A percentile compares a stretch with the other conserved stretches of the same genome.
Conservation (phyloP, 2,113 vertebrate genomes). For the Cairina moschata region DNA sequence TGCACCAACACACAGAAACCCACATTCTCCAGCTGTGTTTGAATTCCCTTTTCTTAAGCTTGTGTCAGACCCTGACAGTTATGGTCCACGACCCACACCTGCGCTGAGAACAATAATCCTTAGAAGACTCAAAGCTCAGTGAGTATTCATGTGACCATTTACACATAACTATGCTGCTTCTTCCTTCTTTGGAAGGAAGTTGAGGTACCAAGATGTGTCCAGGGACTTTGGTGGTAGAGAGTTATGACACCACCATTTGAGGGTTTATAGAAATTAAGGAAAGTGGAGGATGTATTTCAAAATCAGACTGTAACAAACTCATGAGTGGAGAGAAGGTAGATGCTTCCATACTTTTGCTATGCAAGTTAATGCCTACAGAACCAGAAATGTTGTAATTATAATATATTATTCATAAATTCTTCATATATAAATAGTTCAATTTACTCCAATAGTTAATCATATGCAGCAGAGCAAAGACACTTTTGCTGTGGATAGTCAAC, state of each 20-base stretch:
- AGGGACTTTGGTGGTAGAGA: accelerated
- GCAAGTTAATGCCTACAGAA: background rate
- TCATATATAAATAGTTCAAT: background rate
- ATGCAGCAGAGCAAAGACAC: background rate
- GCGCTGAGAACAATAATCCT: background rate
- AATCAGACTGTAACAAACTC: background rate
- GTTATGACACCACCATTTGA: background rate
- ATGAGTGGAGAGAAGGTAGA: background rate
- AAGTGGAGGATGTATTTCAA: background rate
- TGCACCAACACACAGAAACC: slow-evolving; percentile 27
- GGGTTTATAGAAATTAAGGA: background rate
- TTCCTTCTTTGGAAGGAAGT: background rate
- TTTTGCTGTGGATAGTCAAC: background rate
- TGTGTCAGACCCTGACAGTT: background rate
- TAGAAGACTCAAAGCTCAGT: background rate
- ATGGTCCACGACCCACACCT: background rate
- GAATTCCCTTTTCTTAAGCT: slow-evolving; percentile 26
- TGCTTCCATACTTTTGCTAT: background rate
- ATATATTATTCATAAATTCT: too few species aligned
- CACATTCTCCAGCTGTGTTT: slow-evolving; percentile 43
- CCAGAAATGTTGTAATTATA: background rate
- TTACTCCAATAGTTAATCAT: background rate
- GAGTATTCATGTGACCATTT: background rate
- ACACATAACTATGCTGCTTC: background rate
- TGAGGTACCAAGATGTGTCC: background rate